These are phyloP conservation scores for Clangula hyemalis DNA, from an alignment of 2,797 vertebrate genomes.

Conservation along the genomic window DNA sequence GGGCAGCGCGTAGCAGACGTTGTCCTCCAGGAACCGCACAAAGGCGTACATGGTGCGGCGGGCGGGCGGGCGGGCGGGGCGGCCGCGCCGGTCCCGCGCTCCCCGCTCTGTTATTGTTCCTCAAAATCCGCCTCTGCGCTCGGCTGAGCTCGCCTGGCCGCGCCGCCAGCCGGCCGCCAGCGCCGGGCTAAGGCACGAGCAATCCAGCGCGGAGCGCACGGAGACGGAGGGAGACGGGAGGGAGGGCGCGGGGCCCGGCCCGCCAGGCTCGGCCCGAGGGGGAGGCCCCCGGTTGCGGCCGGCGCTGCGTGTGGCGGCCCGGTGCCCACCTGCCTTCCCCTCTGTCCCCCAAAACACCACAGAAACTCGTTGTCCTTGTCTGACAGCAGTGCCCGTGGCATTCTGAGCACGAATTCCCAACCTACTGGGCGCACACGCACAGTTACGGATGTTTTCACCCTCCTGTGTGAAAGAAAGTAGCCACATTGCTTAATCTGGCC, in stretches of 20 bases:
- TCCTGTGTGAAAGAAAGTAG: neutral
- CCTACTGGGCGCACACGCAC: accelerated
- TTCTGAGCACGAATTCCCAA: neutral
- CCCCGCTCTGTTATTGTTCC: constrained; percentile 80
- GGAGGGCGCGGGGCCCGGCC: neutral
- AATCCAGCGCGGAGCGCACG: constrained; percentile 55
- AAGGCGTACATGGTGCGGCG: constrained; percentile 91
- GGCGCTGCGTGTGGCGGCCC: too few relatives aligned
- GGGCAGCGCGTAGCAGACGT: constrained; percentile 94
- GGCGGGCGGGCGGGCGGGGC: constrained; percentile 43
- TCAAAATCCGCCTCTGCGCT: constrained; percentile 81
- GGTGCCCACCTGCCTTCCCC: too few relatives aligned
- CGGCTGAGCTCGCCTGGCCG: constrained; percentile 89
- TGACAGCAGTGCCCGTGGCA: accelerated
- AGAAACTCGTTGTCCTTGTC: neutral
- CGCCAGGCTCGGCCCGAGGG: too few relatives aligned
- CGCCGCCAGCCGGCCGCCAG: constrained; percentile 41
- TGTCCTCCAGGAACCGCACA: constrained; percentile 96
- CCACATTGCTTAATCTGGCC: accelerated
- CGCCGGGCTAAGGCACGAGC: constrained; percentile 32
- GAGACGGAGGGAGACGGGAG: neutral
- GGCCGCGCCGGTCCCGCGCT: constrained; percentile 64
- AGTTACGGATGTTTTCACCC: neutral
- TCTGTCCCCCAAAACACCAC: neutral
- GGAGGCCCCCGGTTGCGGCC: too few relatives aligned